Evolutionary conservation across 2,888 invertebrate species (phyloP).

Genomic region (Limnephilus marmoratus): DNA sequence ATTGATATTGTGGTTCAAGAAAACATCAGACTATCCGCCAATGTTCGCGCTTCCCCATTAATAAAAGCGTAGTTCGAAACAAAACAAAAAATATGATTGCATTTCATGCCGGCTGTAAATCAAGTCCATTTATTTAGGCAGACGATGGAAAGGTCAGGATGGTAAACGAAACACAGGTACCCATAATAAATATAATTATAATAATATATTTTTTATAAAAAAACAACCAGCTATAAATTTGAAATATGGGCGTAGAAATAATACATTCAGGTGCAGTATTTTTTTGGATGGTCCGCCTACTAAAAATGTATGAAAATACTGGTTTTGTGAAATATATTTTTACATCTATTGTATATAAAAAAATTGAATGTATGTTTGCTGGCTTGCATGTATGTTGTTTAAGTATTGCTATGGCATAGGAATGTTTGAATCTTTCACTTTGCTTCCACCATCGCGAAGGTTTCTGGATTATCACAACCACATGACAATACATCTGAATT

Average conservation of each 20-base stretch:
- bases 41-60: background rate
- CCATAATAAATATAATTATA: too few relatives aligned
- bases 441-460: too few relatives aligned
- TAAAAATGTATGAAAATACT: background rate
- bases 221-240: background rate
- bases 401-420: too few relatives aligned
- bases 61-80: background rate
- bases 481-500: too few relatives aligned
- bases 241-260: background rate
- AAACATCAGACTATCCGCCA: background rate
- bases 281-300: background rate
- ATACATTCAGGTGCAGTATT: background rate
- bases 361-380: too few relatives aligned
- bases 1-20: too few relatives aligned
- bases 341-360: too few relatives aligned
- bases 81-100: background rate
- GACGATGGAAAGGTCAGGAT: background rate
- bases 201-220: background rate
- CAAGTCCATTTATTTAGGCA: background rate
- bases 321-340: too few relatives aligned
- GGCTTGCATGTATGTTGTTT: too few relatives aligned
- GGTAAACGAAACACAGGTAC: background rate
- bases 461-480: too few relatives aligned
- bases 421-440: too few relatives aligned
- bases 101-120: background rate